phyloP scores from a whole-genome alignment of 2,113 vertebrate genomes.

The Sorex fumeus region DNA sequence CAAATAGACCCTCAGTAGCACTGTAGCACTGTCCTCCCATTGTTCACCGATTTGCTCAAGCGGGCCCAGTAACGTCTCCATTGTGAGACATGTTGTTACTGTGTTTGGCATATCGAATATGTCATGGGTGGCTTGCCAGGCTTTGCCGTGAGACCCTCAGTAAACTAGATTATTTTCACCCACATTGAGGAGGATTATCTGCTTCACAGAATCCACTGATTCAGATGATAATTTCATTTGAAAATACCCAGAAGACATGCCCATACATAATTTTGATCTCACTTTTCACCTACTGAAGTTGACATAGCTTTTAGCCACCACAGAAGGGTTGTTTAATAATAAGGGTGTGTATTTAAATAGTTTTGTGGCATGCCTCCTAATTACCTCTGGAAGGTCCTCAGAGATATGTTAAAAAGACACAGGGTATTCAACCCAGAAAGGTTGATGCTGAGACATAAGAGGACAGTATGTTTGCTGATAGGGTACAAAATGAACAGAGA shows the following conservation, averaged over 20 bases:
- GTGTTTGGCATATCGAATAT: too few relatives aligned
- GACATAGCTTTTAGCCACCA: background rate
- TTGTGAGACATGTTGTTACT: too few relatives aligned
- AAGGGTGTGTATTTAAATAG: background rate
- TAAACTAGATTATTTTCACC: background rate
- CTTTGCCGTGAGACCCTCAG: too few relatives aligned
- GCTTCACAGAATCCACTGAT: background rate
- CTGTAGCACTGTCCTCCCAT: too few relatives aligned
- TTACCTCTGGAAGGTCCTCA: background rate
- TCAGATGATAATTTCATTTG: background rate
- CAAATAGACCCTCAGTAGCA: background rate
- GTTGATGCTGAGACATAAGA: background rate
- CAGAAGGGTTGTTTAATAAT: background rate
- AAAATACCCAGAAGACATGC: background rate
- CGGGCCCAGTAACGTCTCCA: too few relatives aligned
- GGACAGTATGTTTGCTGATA: background rate
- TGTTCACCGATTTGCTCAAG: too few relatives aligned
- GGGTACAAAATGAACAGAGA: constrained; percentile 13
- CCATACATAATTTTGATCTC: background rate
- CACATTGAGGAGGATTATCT: background rate
- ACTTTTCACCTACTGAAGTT: background rate
- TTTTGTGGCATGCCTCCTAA: background rate
- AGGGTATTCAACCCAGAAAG: background rate
- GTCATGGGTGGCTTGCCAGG: too few relatives aligned
- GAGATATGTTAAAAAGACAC: background rate